Evolutionary conservation across 1,140 invertebrate species (phyloP), one percentile per base, ranked within the genome.

Genomic region (Drosophila saltans): DNA sequence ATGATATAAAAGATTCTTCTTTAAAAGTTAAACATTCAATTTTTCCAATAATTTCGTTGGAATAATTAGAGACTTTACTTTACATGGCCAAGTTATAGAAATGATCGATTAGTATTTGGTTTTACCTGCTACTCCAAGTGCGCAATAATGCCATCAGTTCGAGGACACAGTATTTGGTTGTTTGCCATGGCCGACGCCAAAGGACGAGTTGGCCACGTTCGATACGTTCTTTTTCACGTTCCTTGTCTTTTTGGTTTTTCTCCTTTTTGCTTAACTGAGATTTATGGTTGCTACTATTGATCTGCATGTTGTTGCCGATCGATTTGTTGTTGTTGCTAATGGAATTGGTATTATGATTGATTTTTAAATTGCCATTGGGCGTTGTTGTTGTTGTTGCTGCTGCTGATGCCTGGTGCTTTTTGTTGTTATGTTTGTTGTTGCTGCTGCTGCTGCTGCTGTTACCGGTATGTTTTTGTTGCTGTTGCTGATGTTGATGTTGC

Each of bases 101-200:
- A n/a, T n/a, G n/a, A n/a, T n/a, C n/a, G n/a, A 16, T 16, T 16
- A 16, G 16, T 16, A 16, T 5, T 39, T 26, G 0, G 9, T 81
- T 81, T 91, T 81, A 93, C 92, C 92, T 94, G 93, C 92, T 92
- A 78, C 92, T 93, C 92, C 94, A 95, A 72, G 93, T 93, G 86
- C 92, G 93, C 72, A 94, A 93, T 80, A 96, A 94, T 80, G 94
- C 94, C 78, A 93, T 91, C 75, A 96, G 92, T 94, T 98, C 97
- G 78, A 94, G 94, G 79, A 95, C 90, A 93, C 97, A 98, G 93
- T 97, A 98, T 89, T 97, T 95, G 41, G 97, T 77, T 9, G 97
- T 98, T 69, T 93, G 94, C 57, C 98, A 86, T 28, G 98, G 98
- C 89, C 95, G 95, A 85, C 96, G 94, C 97, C 97, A 99, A 66